These are phyloP conservation scores for Elachura formosa DNA, from an alignment of 2,113 vertebrate genomes.

Conservation along the genomic window DNA sequence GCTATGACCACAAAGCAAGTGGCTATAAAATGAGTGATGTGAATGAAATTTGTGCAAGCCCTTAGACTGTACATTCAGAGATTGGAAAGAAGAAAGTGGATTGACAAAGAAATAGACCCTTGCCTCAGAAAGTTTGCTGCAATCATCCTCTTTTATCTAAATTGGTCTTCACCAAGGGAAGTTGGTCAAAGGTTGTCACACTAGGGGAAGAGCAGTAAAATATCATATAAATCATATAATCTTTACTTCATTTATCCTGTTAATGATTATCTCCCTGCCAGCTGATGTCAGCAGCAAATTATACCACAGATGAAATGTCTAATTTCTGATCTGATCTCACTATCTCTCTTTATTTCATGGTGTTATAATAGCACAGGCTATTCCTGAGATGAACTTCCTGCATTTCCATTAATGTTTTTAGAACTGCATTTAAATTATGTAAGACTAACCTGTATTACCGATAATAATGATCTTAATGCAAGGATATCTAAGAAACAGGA, in stretches of 20 bases:
- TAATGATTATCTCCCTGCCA: slow-evolving; percentile 16
- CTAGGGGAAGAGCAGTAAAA: not conserved
- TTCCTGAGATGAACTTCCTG: not conserved
- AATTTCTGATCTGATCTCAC: not conserved
- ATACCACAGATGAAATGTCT: not conserved
- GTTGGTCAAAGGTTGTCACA: not conserved
- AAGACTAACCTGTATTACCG: not conserved
- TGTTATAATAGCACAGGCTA: not conserved
- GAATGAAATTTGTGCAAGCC: not conserved
- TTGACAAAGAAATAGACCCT: not conserved
- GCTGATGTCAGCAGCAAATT: not conserved
- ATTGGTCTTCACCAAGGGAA: not conserved
- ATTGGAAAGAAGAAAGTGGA: not conserved
- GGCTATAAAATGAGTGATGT: not conserved
- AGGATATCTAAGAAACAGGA: not conserved
- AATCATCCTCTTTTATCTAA: not conserved
- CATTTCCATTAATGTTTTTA: not conserved
- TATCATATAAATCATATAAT: not conserved
- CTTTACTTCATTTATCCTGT: slow-evolving; percentile 1
- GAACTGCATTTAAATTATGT: not conserved
- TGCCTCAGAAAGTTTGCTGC: not conserved
- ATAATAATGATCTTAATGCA: not conserved
- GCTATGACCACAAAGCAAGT: not conserved
- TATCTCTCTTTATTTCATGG: not conserved
- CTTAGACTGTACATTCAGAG: not conserved